These are phyloP conservation scores for Gerris lacustris DNA, from an alignment of 2,888 invertebrate genomes.

Conservation along the genomic window DNA sequence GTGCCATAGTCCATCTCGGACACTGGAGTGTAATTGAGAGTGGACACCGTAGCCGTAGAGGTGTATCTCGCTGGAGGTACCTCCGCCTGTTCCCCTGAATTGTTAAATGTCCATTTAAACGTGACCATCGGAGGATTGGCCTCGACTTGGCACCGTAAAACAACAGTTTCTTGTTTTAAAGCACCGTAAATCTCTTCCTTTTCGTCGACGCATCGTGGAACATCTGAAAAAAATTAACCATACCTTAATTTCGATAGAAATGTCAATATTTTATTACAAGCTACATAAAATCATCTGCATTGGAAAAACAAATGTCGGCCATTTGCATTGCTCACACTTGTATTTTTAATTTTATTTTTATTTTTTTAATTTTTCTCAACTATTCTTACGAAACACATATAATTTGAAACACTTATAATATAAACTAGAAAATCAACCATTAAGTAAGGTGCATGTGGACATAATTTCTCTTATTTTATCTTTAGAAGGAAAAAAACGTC, in stretches of 20 bases:
- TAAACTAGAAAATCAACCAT: no score
- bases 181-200: constrained; percentile 74
- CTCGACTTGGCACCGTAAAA: constrained; percentile 72
- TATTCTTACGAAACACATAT: no score
- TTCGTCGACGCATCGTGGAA: constrained; percentile 63
- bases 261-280: neutral
- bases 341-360: no score
- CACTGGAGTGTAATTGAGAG: constrained; percentile 71
- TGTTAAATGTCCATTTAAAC: constrained; percentile 89
- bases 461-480: no score
- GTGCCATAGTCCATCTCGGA: constrained; percentile 84
- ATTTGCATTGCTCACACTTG: no score
- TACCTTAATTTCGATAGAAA: neutral
- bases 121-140: constrained; percentile 74
- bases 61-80: constrained; percentile 55
- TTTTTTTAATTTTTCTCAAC: no score
- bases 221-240: constrained; percentile 42
- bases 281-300: no score
- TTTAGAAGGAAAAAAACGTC: no score
- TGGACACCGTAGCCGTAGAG: constrained; percentile 54
- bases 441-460: no score
- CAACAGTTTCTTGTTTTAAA: constrained; percentile 76
- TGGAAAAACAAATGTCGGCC: no score
- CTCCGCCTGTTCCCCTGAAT: constrained; percentile 73
- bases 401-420: no score